Evolutionary conservation across 2,888 invertebrate genomes (phyloP).

Genomic region (Mesorhabditis sp.): DNA sequence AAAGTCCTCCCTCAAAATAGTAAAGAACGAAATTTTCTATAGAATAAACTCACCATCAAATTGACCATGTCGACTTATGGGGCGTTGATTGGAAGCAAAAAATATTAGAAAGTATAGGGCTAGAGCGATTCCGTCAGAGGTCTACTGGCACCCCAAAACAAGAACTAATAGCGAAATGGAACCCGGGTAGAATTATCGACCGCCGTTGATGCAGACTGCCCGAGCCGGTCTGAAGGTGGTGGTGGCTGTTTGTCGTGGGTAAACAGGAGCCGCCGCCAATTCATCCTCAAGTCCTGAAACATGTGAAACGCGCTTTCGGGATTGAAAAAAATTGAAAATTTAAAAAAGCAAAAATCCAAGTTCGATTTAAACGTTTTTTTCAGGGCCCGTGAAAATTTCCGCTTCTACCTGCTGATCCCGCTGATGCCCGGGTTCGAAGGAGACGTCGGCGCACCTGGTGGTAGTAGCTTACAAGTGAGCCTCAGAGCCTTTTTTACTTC

Average conservation of each 20-base stretch:
- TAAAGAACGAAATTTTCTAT: not conserved
- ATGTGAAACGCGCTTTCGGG: not conserved
- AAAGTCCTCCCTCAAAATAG: too few species aligned
- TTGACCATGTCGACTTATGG: not conserved
- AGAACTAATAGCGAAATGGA: too few species aligned
- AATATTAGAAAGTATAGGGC: too few species aligned
- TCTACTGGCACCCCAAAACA: too few species aligned
- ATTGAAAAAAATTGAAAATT: not conserved
- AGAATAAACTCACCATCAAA: not conserved
- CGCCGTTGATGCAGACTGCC: too few species aligned
- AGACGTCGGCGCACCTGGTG: constrained; percentile 74
- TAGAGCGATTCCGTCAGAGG: too few species aligned
- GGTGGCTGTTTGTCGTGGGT: too few species aligned
- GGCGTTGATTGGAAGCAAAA: too few species aligned
- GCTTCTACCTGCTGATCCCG: constrained; percentile 56
- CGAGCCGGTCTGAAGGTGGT: too few species aligned
- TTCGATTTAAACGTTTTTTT: constrained; percentile 7
- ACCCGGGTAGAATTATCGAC: too few species aligned
- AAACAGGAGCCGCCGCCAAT: too few species aligned
- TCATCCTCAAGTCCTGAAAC: too few species aligned
- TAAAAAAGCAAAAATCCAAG: not conserved
- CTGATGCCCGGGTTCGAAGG: constrained; percentile 58
- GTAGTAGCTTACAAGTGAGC: constrained; percentile 25
- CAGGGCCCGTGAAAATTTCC: constrained; percentile 53
- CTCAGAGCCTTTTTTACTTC: not conserved